Conservation (phyloP, 2,888 invertebrate species). For the Acheta domesticus region DNA sequence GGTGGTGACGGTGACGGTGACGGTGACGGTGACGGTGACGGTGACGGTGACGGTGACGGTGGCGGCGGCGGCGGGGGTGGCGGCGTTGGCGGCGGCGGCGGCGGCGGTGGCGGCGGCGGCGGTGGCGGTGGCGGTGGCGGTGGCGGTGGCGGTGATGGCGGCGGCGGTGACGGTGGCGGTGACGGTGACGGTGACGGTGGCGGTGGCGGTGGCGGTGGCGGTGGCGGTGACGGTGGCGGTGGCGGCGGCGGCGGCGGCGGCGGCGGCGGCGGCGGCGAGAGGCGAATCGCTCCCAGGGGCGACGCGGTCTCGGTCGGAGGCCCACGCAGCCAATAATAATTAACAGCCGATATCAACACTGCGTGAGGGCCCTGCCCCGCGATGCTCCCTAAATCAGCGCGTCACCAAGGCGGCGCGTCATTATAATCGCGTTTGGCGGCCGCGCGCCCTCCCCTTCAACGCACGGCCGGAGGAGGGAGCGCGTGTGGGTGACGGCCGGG, state of each 20-base stretch:
- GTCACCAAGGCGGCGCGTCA: background rate
- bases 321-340: slow-evolving; percentile 4
- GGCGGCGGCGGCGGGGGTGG: no score
- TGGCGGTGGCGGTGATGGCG: background rate
- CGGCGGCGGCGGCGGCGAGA: background rate
- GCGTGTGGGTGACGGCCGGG: no score
- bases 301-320: background rate
- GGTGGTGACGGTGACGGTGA: no score
- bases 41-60: no score
- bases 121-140: no score
- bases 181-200: no score
- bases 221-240: no score
- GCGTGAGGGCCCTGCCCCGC: background rate
- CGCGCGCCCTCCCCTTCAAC: background rate
- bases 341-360: slow-evolving; percentile 1
- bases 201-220: no score
- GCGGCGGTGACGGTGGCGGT: background rate
- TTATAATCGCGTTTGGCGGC: background rate
- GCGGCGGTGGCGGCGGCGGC: background rate
- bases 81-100: background rate
- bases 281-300: background rate
- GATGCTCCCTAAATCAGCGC: background rate
- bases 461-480: no score
- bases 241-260: no score
- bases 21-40: no score